A percentile compares a stretch with the other conserved stretches of the same genome.
phyloP scores from a whole-genome alignment of 2,797 vertebrate species.

The Pyrrhura leucotis region DNA sequence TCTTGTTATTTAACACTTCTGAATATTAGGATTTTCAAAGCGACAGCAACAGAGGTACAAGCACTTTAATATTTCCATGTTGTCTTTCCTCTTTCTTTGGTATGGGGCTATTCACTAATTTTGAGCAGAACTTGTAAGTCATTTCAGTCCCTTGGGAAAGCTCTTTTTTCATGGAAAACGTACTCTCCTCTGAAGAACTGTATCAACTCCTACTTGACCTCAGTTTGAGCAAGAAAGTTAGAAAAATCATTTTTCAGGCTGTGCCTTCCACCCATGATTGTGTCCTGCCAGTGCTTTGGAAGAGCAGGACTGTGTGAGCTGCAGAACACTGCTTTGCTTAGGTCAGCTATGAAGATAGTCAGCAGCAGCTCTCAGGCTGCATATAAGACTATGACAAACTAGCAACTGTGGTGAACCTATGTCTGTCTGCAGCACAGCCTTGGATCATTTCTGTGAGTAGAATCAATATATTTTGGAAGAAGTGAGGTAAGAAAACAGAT shows the following conservation, averaged over 20 bases:
- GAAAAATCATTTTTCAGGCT: neutral
- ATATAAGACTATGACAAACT: neutral
- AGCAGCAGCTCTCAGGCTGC: accelerated
- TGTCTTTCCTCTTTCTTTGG: neutral
- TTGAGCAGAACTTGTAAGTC: neutral
- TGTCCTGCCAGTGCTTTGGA: neutral
- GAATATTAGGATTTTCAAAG: neutral
- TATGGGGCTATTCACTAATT: neutral
- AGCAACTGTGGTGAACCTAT: neutral
- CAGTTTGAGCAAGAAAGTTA: neutral
- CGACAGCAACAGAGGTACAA: neutral
- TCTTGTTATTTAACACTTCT: neutral
- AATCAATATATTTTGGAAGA: neutral
- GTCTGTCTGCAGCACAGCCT: neutral
- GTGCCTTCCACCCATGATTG: neutral
- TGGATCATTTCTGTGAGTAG: neutral
- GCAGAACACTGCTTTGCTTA: neutral
- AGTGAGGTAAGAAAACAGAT: neutral
- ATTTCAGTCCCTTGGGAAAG: neutral
- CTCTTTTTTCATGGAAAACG: neutral
- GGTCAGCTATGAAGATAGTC: neutral
- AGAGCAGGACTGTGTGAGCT: neutral
- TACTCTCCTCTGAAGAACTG: neutral
- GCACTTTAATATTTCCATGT: neutral
- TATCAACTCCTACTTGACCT: neutral